Evolutionary conservation across 53 echinoderm and acorn worm genomes (phyloP), one percentile per base, ranked within the genome.

Genomic region (Crossaster papposus): DNA sequence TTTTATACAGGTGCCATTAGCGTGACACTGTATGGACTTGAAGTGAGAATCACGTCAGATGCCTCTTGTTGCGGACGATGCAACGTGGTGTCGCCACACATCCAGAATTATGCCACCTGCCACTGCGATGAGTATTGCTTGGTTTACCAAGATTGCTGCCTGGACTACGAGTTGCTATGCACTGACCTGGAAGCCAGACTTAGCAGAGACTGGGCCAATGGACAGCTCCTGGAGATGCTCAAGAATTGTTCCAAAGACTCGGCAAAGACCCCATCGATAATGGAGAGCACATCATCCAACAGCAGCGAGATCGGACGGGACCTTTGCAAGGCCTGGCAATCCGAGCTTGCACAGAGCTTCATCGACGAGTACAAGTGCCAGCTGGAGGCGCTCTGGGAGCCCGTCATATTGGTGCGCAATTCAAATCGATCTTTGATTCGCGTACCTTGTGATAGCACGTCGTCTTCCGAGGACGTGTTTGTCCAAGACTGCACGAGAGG

Each of bases 1-100:
- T 35, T 78, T 22, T 50, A 0, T n/a, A 51, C 78, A 78, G 78
- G 14, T 78, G 51, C 51, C 23, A 51, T 78, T 14, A 28, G 0
- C 22, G 51, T 78, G 51, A 78, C n/a, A 26, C 32, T 78, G 28
- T 17, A 7, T 35, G 51, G 78, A 1, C 12, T 78, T 24, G 23
- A 18, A 13, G 78, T 78, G 0, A 78, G 15, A 22, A 78, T 78
- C 51, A 51, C 78, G 4, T 51, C 32, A 1, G 78, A 78, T n/a
- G 78, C 51, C 50, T 78, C 78, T 1, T 78, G 78, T 17, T 78
- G 78, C 14, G 78, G 78, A 17, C 51, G 78, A 78, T 78, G 78
- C 23, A 51, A 51, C 24, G 78, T n/a, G 50, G 26, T 6, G 0
- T 0, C 5, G 5, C 44, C 78, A 23, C 22, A 10, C 51, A 22